Evolutionary conservation across 1,140 invertebrate genomes (phyloP), one percentile per base, ranked within the genome.

Genomic region (Caerostris extrusa): DNA sequence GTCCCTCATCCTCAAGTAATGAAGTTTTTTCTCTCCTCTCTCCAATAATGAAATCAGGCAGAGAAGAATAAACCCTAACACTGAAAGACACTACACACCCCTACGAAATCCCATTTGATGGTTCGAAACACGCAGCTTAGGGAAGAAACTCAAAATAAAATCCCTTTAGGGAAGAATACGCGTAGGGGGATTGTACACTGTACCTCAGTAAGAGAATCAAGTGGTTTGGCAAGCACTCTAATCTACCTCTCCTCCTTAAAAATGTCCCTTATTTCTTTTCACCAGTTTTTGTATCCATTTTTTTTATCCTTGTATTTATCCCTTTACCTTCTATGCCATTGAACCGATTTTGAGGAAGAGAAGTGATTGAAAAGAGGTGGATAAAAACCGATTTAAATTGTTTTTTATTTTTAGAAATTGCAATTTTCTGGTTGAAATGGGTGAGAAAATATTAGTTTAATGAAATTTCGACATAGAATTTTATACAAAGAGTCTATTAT

Each of bases 1-100:
- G n/a, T n/a, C n/a, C 86, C 61, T 64, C 58, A 55, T 88, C 86
- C 86, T 5, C 86, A n/a, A 57, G 86, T 88, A 88, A 88, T 88
- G 86, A 88, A 88, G 86, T 61, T 88, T 88, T 64, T 64, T 61
- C 53, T 34, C 61, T 67, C 10, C 56, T 56, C 19, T 85, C n/a
- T 67, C 83, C n/a, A 77, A 77, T 34, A 77, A 77, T 53, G 71
- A 77, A 77, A 77, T 77, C 53, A 77, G 34, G 71, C 50, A 34
- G 10, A 77, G 53, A 77, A 50, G 71, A 77, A 77, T 77, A 77
- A 77, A 77, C 6, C 17, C 83, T 82, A 85, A 57, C 55, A 60
- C n/a, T 57, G 56, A 67, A 67, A 67, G 64, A 53, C 77, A 67
- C 12, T 85, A 17, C 50, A 55, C 5, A 34, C 0, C 71, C 12